Evolutionary conservation across 2,113 vertebrate genomes (phyloP).

Genomic region (Pontoporia blainvillei): DNA sequence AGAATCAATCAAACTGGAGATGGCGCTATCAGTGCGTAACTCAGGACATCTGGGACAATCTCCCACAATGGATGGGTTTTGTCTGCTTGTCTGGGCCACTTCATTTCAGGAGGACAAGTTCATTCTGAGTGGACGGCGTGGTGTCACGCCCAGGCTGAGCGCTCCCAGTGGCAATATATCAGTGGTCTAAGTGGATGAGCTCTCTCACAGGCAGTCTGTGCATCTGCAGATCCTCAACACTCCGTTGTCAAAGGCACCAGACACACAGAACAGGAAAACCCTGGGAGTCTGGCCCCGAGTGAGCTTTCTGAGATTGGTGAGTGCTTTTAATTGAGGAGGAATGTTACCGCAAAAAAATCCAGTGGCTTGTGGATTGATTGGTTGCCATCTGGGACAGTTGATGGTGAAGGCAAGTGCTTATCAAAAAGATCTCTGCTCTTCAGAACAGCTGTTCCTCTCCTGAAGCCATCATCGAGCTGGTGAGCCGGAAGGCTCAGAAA

Average conservation of each 20-base stretch:
- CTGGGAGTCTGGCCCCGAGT: background rate
- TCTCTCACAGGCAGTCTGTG: background rate
- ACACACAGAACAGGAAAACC: background rate
- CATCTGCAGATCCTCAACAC: background rate
- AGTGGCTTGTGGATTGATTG: background rate
- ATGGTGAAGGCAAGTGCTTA: background rate
- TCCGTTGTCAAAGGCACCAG: background rate
- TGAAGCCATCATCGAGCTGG: background rate
- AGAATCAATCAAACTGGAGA: background rate
- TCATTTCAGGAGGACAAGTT: background rate
- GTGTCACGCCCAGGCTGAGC: background rate
- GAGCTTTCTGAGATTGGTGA: background rate
- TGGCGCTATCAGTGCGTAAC: background rate
- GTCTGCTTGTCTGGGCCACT: background rate
- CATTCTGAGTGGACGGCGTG: background rate
- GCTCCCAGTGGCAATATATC: background rate
- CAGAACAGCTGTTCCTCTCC: background rate
- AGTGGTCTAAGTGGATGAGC: background rate
- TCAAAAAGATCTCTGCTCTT: background rate
- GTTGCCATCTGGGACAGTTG: background rate
- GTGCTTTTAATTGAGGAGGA: constrained; percentile 1
- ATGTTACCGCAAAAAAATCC: background rate
- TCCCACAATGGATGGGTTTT: background rate
- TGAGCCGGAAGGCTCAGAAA: background rate
- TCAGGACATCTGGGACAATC: background rate